Conservation (phyloP, 2,113 vertebrate species). For the Hemicordylus capensis region DNA sequence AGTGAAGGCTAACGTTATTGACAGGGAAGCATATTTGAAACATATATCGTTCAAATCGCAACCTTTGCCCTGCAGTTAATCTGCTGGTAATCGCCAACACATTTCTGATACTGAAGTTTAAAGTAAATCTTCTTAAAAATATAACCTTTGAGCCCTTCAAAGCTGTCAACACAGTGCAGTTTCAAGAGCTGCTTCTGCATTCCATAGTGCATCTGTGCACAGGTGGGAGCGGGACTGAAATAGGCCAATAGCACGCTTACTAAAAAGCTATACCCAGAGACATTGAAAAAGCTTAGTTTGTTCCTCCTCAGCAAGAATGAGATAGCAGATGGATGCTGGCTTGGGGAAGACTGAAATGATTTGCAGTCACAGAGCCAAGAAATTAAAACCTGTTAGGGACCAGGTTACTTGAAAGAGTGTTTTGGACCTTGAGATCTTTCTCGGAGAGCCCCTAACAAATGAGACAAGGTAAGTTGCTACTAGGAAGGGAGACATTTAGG, state of each 20-base stretch:
- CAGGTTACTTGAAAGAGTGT: too few species aligned
- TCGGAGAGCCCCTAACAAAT: too few species aligned
- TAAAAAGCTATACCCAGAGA: background rate
- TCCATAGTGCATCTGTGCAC: background rate
- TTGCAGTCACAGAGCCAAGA: background rate
- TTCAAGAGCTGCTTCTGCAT: background rate
- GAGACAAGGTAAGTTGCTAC: too few species aligned
- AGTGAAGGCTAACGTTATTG: background rate
- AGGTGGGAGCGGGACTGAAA: background rate
- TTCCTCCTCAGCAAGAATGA: background rate
- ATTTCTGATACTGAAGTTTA: fast-evolving
- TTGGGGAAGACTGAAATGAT: background rate
- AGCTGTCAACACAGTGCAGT: background rate
- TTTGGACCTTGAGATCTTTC: too few species aligned
- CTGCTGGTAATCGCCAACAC: background rate
- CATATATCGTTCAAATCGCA: fast-evolving
- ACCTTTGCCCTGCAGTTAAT: background rate
- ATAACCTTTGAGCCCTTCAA: background rate
- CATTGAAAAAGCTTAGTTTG: background rate
- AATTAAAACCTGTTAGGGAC: background rate
- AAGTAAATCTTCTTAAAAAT: background rate
- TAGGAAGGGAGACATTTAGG: too few species aligned
- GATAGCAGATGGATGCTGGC: too few species aligned
- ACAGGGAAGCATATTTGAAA: background rate
- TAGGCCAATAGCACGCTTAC: background rate